These are phyloP conservation scores for Philypnodon macrostomus DNA, from an alignment of 2,797 vertebrate species.

Conservation along the genomic window DNA sequence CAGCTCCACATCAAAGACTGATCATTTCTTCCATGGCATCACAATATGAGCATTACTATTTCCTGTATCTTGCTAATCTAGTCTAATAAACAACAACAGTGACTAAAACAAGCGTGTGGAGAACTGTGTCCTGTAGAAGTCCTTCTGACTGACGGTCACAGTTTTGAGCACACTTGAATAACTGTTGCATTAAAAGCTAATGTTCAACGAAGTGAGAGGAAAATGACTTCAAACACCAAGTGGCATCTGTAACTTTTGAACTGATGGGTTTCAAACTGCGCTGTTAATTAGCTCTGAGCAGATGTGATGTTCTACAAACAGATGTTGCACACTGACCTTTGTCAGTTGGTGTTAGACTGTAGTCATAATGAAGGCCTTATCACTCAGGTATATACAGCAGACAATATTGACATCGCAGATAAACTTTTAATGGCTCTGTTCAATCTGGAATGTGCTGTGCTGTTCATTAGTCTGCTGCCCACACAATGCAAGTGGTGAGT, in stretches of 20 bases:
- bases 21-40: no score
- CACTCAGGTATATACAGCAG: conserved; percentile 19
- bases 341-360: conserved; percentile 37
- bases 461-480: no score
- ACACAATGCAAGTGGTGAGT: no score
- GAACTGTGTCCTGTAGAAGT: no score
- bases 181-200: conserved; percentile 18
- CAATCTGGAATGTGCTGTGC: no score
- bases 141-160: no score
- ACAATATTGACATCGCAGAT: conserved; percentile 20
- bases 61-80: no score
- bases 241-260: conserved; percentile 37
- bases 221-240: conserved; percentile 25
- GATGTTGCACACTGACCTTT: conserved; percentile 44
- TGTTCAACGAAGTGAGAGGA: conserved; percentile 21
- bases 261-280: conserved; percentile 20
- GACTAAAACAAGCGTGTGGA: no score
- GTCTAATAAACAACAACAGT: no score
- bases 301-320: conserved; percentile 43
- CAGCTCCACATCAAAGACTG: not conserved
- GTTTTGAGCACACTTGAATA: no score
- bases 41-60: no score
- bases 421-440: not conserved
- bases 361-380: conserved; percentile 38
- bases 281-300: conserved; percentile 36